phyloP scores from a whole-genome alignment of 2,888 invertebrate species.

The Polydrusus cervinus region DNA sequence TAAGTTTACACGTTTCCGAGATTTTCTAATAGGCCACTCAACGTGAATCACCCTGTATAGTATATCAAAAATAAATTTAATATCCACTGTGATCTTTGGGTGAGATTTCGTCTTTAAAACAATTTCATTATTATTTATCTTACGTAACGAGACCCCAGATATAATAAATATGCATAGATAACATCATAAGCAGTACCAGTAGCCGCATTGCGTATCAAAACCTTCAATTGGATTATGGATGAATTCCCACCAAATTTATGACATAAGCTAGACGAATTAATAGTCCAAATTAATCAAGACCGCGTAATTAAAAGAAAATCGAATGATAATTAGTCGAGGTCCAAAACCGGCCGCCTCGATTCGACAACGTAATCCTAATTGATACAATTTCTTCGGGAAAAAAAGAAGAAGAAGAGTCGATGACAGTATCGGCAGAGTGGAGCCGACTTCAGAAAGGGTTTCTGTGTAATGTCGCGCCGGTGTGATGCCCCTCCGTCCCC shows the following conservation, averaged over 20 bases:
- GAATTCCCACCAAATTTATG: conserved; percentile 41
- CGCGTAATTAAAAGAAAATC: conserved; percentile 50
- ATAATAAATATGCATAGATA: conserved; percentile 10
- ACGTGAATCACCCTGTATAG: too few relatives aligned
- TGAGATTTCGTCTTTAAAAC: background rate
- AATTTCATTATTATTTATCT: too few relatives aligned
- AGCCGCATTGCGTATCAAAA: conserved; percentile 5
- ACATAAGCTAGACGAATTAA: conserved; percentile 54
- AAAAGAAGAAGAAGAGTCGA: conserved; percentile 53
- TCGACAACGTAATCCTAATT: conserved; percentile 64
- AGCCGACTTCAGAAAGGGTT: conserved; percentile 71
- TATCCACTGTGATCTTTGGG: too few relatives aligned
- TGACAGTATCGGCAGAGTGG: conserved; percentile 67
- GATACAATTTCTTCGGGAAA: conserved; percentile 66
- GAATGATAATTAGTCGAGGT: conserved; percentile 39
- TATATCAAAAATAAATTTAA: too few relatives aligned
- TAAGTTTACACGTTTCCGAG: too few relatives aligned
- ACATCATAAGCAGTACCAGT: conserved; percentile 10
- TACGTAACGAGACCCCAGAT: background rate
- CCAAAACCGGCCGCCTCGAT: conserved; percentile 27
- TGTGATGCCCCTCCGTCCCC: conserved; percentile 24
- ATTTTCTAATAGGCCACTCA: too few relatives aligned
- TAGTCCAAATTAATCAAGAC: conserved; percentile 47
- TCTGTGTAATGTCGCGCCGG: conserved; percentile 70
- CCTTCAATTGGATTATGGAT: conserved; percentile 29